Evolutionary conservation across 2,113 vertebrate species (phyloP), one percentile per base, ranked within the genome.

Genomic region (Urocolius indicus): DNA sequence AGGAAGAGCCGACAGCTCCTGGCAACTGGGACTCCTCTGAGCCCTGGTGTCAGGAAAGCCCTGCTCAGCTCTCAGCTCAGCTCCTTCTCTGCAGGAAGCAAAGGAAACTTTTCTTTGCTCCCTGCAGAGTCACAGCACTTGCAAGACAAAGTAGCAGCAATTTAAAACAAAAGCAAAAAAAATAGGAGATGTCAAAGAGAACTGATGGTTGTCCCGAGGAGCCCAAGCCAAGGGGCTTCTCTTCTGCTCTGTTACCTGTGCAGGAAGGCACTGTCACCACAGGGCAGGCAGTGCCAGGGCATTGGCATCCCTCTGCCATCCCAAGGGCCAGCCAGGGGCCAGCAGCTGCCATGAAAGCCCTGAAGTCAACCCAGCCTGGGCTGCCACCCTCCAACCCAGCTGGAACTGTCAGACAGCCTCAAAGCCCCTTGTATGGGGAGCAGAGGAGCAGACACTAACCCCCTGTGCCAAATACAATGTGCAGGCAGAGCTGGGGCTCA

Each of bases 1-100:
- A 41, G 36, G 36, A 72, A 72, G 18, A 72, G 32, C 17, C 24
- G 18, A 24, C 24, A 51, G 57, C 90, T 89, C 30, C 3, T 1
- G 0, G 21, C 0, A 2, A 23, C 38, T 3, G 2, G 48, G 34
- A 21, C 49, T 38, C 15, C 13, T 46, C 7, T 0, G 3, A 78
- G 61, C 81, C 34, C 41, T 54, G 0, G 0, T 2, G 0, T 13
- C 52, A 32, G 58, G 24, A n/a, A 52, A 84, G 58, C 29, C 6
- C 5, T 1, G 13, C 74, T 81, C 23, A 11, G 45, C 46, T 66
- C 59, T 89, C 5, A 0, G 24, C 57, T 94, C 62, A 24, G 10
- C 62, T 74, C 22, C 59, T 58, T 66, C 89, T 45, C 94, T 75
- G 43, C 78, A 76, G 82, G 73, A 8, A 80, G 78, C 22, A 58